Evolutionary conservation across 2,888 invertebrate genomes (phyloP), one percentile per base, ranked within the genome.

Genomic region (Myopa tessellatipennis): DNA sequence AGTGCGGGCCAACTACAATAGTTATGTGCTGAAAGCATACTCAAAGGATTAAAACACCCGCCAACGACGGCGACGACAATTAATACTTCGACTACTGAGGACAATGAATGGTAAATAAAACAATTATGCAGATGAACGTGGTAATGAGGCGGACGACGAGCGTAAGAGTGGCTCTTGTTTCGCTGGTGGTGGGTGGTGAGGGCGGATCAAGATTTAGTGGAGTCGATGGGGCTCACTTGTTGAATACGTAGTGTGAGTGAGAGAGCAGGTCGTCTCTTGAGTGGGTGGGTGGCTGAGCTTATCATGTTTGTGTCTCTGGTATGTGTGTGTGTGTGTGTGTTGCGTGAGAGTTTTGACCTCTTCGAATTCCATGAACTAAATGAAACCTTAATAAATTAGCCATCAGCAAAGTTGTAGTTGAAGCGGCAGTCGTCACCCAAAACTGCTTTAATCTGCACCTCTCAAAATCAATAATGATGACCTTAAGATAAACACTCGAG

Each of bases 101-200:
- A 78, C 76, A 79, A 77, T 77, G 75, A 79, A 77, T 76, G 74
- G 79, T 76, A 77, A 81, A 78, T 79, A 80, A 79, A 82, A 78
- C 80, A 79, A 79, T 82, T 80, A 80, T 69, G 70, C 73, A 65
- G 45, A 69, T 10, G 45, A 50, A 69, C 34, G 63, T 63, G 63
- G 34, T 63, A 63, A 63, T 34, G 63, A 63, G 63, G 38, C 40
- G 40, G 40, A n/a, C 40, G 45, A 40, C 16, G 38, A 10, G 16
- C 16, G 65, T 26, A 26, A 26, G 26, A 26, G 26, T 26, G 26
- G 26, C 26, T 26, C 2, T 26, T 26, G 26, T 60, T 26, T 16
- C 1, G 63, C 4, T 26, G 63, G 18, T 63, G n/a, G 34, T n/a
- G 18, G 63, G 63, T 26, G 18, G 34, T 34, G 6, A 14, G n/a